Base-by-base conservation (phyloP, 2,113 vertebrate species). In the Probosciger aterrimus region DNA sequence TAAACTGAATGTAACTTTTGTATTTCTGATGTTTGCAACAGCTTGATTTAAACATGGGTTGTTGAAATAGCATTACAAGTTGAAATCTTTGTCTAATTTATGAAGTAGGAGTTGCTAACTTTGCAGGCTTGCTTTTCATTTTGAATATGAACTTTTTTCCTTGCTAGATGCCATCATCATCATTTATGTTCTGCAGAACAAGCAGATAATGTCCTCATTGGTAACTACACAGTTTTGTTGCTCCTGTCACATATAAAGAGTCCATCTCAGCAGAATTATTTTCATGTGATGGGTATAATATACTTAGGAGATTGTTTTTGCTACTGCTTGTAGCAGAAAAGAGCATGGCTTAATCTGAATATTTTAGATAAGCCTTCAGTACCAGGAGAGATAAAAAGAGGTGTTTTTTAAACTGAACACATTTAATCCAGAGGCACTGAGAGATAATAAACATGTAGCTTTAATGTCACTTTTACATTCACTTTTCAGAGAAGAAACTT, bases 361-460 rank as follows among this genome's bases (percentile, higher is more conserved):
- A 60, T 79, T 87, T 85, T 68, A 76, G 52, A 28, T 91, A 83
- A 91, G 55, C 28, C 28, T 89, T 91, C 62, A 46, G 52, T 78
- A 50, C 60, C 22, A 44, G 33, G 6, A 0, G 0, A 68, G 41
- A 64, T 87, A 39, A 59, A 77, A 84, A 1, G 43, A 64, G 10
- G 20, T 75, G 41, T 23, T 59, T 91, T 91, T 89, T 55, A 59
- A 87, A 33, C 4, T 75, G 50, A 78, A n/a, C 7, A 37, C 30
- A 14, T 52, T 82, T 87, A 81, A 75, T 95, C 43, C 27, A 86
- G 50, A 82, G 78, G 67, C 23, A 27, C n/a, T 22, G 69, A 62
- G 41, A 85, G 30, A 63, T 41, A 78, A 57, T 59, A 89, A 79
- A 75, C 9, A 4, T 13, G 35, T 37, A 81, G 37, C 28, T 88